phyloP scores from a whole-genome alignment of 2,888 invertebrate species.

The Ormyrus nitidulus region DNA sequence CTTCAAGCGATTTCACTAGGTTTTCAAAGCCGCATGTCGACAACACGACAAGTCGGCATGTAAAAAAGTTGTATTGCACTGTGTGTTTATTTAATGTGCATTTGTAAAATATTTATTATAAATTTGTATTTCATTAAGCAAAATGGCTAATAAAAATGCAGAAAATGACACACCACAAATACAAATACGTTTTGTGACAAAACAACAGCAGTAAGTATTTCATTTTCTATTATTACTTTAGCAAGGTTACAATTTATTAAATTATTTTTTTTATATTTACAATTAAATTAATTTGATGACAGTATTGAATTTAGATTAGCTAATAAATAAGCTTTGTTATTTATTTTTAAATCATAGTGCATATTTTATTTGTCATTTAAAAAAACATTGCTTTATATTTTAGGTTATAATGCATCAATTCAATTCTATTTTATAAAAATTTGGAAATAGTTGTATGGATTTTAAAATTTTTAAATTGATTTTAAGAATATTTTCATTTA shows the following conservation, averaged over 20 bases:
- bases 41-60: neutral
- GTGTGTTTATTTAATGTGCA: conserved; percentile 38
- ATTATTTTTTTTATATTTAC: neutral
- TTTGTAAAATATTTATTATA: conserved; percentile 34
- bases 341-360: neutral
- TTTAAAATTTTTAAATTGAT: neutral
- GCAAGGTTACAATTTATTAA: conserved; percentile 5
- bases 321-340: neutral
- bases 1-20: no score
- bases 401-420: neutral
- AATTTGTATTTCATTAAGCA: conserved; percentile 11
- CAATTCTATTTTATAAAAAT: conserved; percentile 28
- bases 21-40: no score
- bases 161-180: conserved; percentile 79
- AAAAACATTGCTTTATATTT: neutral
- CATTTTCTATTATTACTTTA: conserved; percentile 19
- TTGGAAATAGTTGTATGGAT: neutral
- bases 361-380: neutral
- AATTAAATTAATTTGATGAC: neutral
- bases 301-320: neutral
- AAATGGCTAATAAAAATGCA: conserved; percentile 47
- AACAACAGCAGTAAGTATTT: conserved; percentile 85
- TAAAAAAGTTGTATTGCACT: neutral
- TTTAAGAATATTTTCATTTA: no score
- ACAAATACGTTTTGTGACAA: conserved; percentile 87